Conservation (phyloP, 2,113 vertebrate genomes). For the Dicaeum eximium region DNA sequence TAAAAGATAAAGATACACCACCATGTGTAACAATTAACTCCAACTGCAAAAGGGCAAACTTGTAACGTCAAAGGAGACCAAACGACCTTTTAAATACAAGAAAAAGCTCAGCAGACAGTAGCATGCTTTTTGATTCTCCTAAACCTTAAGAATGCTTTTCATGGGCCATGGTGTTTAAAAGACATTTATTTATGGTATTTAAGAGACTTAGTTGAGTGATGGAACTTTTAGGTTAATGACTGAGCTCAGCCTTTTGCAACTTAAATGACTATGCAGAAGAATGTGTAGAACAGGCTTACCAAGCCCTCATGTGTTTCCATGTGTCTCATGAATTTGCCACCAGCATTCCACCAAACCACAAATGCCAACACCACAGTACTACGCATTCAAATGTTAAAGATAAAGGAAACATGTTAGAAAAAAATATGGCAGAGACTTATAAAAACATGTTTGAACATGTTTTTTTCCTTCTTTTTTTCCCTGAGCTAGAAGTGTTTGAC, state of each 20-base stretch:
- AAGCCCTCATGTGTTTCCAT: background rate
- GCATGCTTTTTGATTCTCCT: background rate
- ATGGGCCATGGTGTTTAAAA: background rate
- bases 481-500: background rate
- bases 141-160: background rate
- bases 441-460: rapidly evolving
- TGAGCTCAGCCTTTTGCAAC: background rate
- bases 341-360: background rate
- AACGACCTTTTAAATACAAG: background rate
- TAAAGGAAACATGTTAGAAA: background rate
- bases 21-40: background rate
- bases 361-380: background rate
- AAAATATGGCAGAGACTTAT: background rate
- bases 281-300: rapidly evolving
- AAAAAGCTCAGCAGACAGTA: background rate
- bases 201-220: background rate
- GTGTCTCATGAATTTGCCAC: background rate
- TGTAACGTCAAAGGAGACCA: background rate
- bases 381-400: background rate
- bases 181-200: background rate
- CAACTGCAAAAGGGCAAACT: background rate
- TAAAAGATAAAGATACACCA: background rate
- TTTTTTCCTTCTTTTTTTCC: background rate
- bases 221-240: background rate
- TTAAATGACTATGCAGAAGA: background rate